These are phyloP conservation scores for Amblyopsis hoosieri DNA, from an alignment of 2,797 vertebrate species.

Conservation along the genomic window DNA sequence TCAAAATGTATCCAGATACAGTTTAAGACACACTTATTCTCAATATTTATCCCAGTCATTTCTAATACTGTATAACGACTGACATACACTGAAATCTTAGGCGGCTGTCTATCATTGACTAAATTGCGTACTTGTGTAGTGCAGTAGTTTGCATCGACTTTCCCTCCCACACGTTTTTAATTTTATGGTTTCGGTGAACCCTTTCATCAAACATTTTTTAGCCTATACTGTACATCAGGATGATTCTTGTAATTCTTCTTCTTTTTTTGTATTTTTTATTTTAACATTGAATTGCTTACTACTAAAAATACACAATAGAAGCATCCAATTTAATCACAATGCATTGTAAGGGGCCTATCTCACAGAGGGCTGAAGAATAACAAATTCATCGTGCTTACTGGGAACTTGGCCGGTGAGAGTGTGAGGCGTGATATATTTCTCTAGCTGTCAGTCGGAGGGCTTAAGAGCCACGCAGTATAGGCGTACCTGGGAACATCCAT, in stretches of 20 bases:
- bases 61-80: conserved; percentile 24
- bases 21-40: conserved; percentile 19
- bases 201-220: background rate
- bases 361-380: conserved; percentile 13
- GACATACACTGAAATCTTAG: conserved; percentile 17
- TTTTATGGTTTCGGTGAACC: background rate
- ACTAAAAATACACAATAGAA: conserved; percentile 32
- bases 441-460: conserved; percentile 39
- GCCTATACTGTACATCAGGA: no score
- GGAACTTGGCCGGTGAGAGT: conserved; percentile 33
- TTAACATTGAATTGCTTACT: conserved; percentile 11
- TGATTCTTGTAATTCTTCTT: no score
- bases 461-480: conserved; percentile 36
- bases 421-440: conserved; percentile 39
- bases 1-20: no score
- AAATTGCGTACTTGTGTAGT: conserved; percentile 1
- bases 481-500: conserved; percentile 39
- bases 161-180: no score
- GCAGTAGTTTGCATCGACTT: background rate
- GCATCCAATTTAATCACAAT: conserved; percentile 30
- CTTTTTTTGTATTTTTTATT: no score
- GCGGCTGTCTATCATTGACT: conserved; percentile 14
- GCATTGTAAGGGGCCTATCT: conserved; percentile 4
- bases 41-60: conserved; percentile 26
- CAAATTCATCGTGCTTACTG: conserved; percentile 13